These are phyloP conservation scores for Eupithecia tripunctaria DNA, from an alignment of 2,888 invertebrate species.

Conservation along the genomic window DNA sequence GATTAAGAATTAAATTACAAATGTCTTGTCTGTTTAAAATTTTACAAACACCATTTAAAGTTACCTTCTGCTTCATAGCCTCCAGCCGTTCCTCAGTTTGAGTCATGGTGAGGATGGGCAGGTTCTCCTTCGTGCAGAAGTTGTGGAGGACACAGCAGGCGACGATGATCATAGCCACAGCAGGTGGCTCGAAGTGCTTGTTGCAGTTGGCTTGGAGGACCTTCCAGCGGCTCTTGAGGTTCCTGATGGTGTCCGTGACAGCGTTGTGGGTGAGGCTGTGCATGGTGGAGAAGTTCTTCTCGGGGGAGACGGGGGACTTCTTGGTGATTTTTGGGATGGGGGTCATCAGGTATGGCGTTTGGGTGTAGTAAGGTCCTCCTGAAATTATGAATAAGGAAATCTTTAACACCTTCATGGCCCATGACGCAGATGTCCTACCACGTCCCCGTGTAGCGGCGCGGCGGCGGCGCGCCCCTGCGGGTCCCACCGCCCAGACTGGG, in stretches of 20 bases:
- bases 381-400: conserved; percentile 40
- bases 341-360: conserved; percentile 72
- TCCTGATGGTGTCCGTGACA: conserved; percentile 70
- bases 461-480: too few relatives aligned
- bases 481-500: too few relatives aligned
- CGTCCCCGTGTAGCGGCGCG: too few relatives aligned
- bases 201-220: conserved; percentile 75
- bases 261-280: conserved; percentile 64
- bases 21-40: too few relatives aligned
- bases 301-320: conserved; percentile 74
- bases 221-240: conserved; percentile 76
- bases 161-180: conserved; percentile 68
- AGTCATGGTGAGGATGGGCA: conserved; percentile 66
- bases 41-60: too few relatives aligned
- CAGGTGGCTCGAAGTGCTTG: conserved; percentile 71
- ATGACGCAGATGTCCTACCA: too few relatives aligned
- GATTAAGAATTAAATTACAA: too few relatives aligned
- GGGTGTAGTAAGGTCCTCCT: conserved; percentile 74
- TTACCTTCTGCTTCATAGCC: conserved; percentile 75
- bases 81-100: conserved; percentile 73
- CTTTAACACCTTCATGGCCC: too few relatives aligned
- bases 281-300: conserved; percentile 72
- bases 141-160: conserved; percentile 75
- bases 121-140: conserved; percentile 62
- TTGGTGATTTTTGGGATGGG: conserved; percentile 77